phyloP scores from a whole-genome alignment of 1,140 invertebrate species.

The Heliconius hermathena region DNA sequence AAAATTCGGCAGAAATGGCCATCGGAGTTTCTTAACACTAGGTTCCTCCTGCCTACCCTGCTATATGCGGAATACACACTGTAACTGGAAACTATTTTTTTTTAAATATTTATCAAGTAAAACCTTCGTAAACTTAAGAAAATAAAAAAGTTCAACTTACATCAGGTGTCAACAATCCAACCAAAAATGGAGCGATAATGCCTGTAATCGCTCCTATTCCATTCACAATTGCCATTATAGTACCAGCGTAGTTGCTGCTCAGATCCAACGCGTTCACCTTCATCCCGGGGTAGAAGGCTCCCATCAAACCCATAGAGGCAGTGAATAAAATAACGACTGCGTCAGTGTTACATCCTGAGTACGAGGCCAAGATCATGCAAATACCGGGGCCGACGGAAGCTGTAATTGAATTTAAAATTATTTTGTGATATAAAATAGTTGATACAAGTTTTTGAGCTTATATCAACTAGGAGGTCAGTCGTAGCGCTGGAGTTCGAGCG shows the following conservation, averaged over 20 bases:
- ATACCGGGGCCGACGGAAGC: constrained; percentile 85
- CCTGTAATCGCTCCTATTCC: constrained; percentile 89
- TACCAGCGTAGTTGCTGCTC: constrained; percentile 89
- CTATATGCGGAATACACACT: background rate
- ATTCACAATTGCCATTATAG: constrained; percentile 90
- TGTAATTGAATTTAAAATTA: constrained; percentile 43
- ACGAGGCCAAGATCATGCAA: constrained; percentile 90
- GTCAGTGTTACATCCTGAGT: constrained; percentile 84
- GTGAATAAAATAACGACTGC: constrained; percentile 86
- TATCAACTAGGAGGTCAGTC: no score
- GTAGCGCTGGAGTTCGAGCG: no score
- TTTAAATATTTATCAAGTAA: background rate
- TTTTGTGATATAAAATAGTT: background rate
- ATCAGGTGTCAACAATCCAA: constrained; percentile 88
- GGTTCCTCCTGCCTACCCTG: no score
- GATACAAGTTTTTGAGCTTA: no score
- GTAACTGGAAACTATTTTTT: no score
- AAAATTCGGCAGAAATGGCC: no score
- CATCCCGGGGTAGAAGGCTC: constrained; percentile 86
- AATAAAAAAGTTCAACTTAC: constrained; percentile 74
- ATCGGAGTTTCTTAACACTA: no score
- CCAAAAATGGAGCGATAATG: constrained; percentile 88
- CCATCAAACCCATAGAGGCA: constrained; percentile 87
- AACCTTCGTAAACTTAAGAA: background rate
- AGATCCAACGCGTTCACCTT: constrained; percentile 90